Conservation (phyloP, 2,888 invertebrate genomes). For the Proisotoma minuta region DNA sequence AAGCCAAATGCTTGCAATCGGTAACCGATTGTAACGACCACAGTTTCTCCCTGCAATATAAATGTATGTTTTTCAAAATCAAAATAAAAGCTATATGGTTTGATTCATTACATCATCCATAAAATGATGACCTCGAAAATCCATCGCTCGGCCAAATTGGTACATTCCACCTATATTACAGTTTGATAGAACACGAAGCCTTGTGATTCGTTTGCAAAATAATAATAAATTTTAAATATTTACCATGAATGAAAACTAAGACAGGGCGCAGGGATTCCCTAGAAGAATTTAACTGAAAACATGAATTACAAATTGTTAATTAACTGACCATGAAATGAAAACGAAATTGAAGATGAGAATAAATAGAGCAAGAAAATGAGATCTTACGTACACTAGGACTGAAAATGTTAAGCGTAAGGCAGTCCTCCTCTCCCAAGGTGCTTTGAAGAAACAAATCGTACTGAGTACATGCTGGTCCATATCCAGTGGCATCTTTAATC, state of each 20-base stretch:
- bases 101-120: constrained; percentile 33
- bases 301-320: not conserved
- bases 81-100: no score
- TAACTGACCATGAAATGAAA: no score
- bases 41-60: no score
- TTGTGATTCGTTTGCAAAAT: no score
- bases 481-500: constrained; percentile 30
- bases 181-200: no score
- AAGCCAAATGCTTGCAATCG: constrained; percentile 31
- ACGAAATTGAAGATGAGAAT: no score
- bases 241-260: constrained; percentile 28
- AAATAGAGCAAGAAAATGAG: no score
- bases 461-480: constrained; percentile 25
- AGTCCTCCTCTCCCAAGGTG: constrained; percentile 27
- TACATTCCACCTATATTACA: constrained; percentile 21
- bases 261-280: constrained; percentile 24
- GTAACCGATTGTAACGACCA: constrained; percentile 32
- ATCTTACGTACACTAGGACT: constrained; percentile 12
- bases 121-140: constrained; percentile 29
- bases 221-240: constrained; percentile 25
- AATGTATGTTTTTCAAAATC: no score
- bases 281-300: constrained; percentile 25
- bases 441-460: constrained; percentile 28
- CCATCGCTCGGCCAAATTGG: constrained; percentile 23
- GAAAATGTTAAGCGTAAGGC: constrained; percentile 26